These are phyloP conservation scores for Grammomys dolichurus DNA, from an alignment of 2,113 vertebrate genomes.

Conservation along the genomic window DNA sequence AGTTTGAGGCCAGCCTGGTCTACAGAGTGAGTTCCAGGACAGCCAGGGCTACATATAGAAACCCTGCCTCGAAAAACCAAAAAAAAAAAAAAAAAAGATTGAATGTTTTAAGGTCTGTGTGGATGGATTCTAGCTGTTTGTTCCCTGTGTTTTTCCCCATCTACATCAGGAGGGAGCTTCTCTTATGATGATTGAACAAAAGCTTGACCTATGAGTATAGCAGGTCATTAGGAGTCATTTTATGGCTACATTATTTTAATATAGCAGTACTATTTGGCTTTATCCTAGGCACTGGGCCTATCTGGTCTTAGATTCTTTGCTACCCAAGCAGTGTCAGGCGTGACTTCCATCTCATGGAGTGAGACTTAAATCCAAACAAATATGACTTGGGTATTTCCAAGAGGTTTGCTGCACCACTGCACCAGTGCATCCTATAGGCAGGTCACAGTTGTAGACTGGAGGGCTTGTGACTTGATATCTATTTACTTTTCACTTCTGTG, in stretches of 20 bases:
- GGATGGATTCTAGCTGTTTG: neutral
- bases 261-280: neutral
- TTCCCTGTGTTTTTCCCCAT: neutral
- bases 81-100: neutral
- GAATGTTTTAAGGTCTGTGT: neutral
- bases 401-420: neutral
- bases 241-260: neutral
- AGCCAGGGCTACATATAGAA: too few species aligned
- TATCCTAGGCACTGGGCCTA: neutral
- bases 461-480: neutral
- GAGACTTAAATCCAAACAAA: neutral
- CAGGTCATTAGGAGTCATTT: neutral
- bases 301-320: neutral
- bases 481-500: neutral
- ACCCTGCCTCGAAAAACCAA: too few species aligned
- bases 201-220: neutral
- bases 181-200: neutral
- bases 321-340: neutral
- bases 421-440: neutral
- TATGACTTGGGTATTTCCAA: neutral
- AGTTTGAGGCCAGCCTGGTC: too few species aligned
- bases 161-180: neutral
- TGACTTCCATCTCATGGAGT: neutral
- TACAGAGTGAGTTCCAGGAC: too few species aligned
- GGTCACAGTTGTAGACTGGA: neutral